phyloP scores from a whole-genome alignment of 2,113 vertebrate species.

The Pungitius pungitius region DNA sequence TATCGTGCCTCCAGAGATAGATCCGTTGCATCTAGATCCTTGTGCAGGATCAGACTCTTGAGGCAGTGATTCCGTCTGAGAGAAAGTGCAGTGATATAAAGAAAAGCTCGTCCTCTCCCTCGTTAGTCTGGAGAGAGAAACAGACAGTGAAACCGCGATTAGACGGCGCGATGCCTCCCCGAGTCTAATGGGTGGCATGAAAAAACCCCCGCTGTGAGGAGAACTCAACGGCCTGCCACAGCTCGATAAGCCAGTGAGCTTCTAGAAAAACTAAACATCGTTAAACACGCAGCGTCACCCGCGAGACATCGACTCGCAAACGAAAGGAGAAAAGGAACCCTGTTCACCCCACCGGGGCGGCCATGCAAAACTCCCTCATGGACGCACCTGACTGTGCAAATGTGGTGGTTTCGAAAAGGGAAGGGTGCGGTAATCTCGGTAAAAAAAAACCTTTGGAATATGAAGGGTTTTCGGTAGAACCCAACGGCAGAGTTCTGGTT shows the following conservation, averaged over 20 bases:
- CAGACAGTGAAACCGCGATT: slow-evolving; percentile 17
- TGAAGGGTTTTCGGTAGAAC: not conserved
- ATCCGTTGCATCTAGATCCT: slow-evolving; percentile 30
- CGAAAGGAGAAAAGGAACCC: slow-evolving; percentile 58
- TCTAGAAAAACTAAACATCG: slow-evolving; percentile 56
- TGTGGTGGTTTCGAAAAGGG: slow-evolving; percentile 4
- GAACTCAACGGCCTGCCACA: slow-evolving; percentile 37
- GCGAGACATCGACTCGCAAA: slow-evolving; percentile 67
- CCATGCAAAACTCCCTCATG: slow-evolving; percentile 53
- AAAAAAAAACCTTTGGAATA: not conserved
- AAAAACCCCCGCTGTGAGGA: slow-evolving; percentile 31
- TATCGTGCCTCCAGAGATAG: slow-evolving; percentile 28
- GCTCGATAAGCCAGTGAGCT: slow-evolving; percentile 54
- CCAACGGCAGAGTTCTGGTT: not conserved
- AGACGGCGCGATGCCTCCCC: slow-evolving; percentile 2
- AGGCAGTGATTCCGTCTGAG: not conserved
- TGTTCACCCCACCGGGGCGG: slow-evolving; percentile 6
- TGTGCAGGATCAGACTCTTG: slow-evolving; percentile 10
- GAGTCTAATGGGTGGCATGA: slow-evolving; percentile 30
- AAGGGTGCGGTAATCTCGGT: not conserved
- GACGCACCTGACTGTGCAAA: slow-evolving; percentile 49
- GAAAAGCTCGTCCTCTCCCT: not conserved
- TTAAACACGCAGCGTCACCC: slow-evolving; percentile 55
- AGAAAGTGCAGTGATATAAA: not conserved
- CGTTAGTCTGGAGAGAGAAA: not conserved